A percentile compares a stretch with the other conserved stretches of the same genome.
These are phyloP conservation scores for Neogobius melanostomus DNA, from an alignment of 2,113 vertebrate species.

Conservation along the genomic window DNA sequence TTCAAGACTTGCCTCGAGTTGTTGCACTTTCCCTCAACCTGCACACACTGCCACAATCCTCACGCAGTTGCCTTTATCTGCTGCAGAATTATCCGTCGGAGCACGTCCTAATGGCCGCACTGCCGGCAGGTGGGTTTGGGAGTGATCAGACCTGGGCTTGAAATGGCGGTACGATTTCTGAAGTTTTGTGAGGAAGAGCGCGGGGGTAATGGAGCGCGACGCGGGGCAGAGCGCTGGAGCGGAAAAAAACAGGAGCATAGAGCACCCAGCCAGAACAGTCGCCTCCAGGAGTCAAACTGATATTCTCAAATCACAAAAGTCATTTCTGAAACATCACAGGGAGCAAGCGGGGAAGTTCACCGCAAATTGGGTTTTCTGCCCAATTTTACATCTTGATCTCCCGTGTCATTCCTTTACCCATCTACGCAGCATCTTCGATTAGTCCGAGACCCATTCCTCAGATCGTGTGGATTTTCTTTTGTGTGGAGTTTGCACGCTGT, in stretches of 20 bases:
- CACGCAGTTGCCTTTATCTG: background rate
- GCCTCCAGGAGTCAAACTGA: background rate
- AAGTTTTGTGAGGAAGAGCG: background rate
- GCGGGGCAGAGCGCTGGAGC: conserved; percentile 1
- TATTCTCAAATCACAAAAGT: conserved; percentile 6
- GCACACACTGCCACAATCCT: background rate
- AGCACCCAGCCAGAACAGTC: background rate
- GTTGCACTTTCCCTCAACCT: background rate
- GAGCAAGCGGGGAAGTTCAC: background rate
- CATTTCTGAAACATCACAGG: background rate
- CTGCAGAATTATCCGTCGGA: background rate
- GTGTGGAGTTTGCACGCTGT: too few species aligned
- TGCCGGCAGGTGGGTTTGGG: background rate
- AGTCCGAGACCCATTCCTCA: too few species aligned
- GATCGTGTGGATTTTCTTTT: too few species aligned
- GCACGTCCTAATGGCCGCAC: background rate
- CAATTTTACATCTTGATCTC: background rate
- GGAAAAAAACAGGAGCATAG: background rate
- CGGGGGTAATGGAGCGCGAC: conserved; percentile 1
- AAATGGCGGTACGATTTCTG: background rate
- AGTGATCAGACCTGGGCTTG: background rate
- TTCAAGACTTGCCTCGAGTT: too few species aligned
- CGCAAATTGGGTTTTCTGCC: background rate
- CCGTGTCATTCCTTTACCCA: too few species aligned
- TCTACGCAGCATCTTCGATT: too few species aligned